Evolutionary conservation across 2,888 invertebrate species (phyloP), one percentile per base, ranked within the genome.

Genomic region (Phania funesta): DNA sequence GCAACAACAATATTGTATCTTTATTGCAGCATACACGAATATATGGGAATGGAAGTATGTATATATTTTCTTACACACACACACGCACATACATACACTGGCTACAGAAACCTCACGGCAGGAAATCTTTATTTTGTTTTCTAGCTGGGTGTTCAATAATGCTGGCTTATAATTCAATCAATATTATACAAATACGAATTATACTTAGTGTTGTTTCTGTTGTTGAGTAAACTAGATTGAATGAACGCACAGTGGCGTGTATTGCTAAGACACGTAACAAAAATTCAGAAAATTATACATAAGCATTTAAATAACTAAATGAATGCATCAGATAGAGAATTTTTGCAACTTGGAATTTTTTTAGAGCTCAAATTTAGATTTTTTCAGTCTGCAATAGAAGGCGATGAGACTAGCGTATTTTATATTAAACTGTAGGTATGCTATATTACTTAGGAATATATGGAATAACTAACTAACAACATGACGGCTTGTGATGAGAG

Each of bases 141-240:
- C 24, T 67, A 68, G 52, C 54, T 74, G 74, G 46, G 35, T 62
- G 26, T 79, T 60, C 87, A 86, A 38, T 89, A 88, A 88, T 89
- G 87, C 87, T 87, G 88, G 89, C 89, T 89, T 89, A 89, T 89
- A 89, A 89, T 89, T 89, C 89, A 89, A 89, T 89, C 88, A 89
- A 89, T 87, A 87, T 86, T 78, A 80, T 81, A 81, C 85, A 86
- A 86, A 85, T 82, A 84, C 26, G 68, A 75, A 64, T 75, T 26
- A 26, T 70, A 68, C 41, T 41, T 56, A 13, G 56, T 64, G 26
- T 75, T 80, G 74, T 75, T 80, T 80, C 41, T 70, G 11, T 64
- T 75, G 73, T 67, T 50, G 67, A 79, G 56, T 48, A 26, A 16
- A 38, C 20, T 11, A 13, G 32, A 32, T 24, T 46, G 18, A 35